phyloP scores from a whole-genome alignment of 2,797 vertebrate genomes.

The Onychomys arenicola region DNA sequence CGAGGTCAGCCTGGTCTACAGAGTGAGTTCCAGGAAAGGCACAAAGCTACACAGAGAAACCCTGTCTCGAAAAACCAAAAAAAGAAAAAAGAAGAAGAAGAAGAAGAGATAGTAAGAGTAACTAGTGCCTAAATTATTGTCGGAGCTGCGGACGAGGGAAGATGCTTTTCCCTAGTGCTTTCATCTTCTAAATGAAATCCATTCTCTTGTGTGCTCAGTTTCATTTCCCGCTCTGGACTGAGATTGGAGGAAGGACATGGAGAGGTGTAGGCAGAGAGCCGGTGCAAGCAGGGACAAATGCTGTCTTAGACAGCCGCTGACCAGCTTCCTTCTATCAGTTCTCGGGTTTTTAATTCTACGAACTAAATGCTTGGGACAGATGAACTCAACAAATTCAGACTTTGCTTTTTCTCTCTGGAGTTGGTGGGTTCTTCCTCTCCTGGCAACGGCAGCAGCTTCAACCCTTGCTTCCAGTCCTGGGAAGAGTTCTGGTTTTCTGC shows the following conservation, averaged over 20 bases:
- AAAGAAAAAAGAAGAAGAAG: too few species aligned
- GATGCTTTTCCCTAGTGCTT: neutral
- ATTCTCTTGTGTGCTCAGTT: conserved; percentile 13
- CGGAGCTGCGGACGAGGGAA: neutral
- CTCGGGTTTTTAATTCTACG: neutral
- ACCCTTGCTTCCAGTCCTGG: neutral
- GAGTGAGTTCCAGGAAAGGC: too few species aligned
- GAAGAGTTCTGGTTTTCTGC: neutral
- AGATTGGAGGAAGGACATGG: neutral
- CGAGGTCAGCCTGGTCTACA: too few species aligned
- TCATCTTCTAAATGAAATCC: conserved; percentile 4
- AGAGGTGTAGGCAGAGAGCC: neutral
- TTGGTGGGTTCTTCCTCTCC: neutral
- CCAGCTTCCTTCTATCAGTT: neutral
- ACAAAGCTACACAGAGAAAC: too few species aligned
- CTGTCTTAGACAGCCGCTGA: neutral
- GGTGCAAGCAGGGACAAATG: neutral
- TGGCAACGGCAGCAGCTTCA: neutral
- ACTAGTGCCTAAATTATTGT: neutral
- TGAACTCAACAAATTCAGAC: neutral
- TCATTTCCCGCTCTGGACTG: conserved; percentile 56
- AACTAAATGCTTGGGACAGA: neutral
- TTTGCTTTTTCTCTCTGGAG: neutral
- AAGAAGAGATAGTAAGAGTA: neutral
- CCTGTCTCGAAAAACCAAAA: too few species aligned